A percentile compares a stretch with the other conserved stretches of the same genome.
Evolutionary conservation across 2,113 vertebrate genomes (phyloP).

Genomic region (Cyanoderma ruficeps): DNA sequence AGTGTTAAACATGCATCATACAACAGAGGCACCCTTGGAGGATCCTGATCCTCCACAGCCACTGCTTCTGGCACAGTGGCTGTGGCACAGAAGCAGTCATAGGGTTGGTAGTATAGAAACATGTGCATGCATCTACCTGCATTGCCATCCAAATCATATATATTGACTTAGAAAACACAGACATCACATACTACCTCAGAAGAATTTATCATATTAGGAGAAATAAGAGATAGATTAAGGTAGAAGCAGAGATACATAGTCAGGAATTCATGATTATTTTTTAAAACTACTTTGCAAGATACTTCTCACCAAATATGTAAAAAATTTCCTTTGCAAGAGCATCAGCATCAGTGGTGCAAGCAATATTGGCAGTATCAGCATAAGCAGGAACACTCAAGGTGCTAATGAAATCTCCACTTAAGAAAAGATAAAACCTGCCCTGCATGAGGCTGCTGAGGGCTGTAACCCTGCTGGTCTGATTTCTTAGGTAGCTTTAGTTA

Average conservation of each 20-base stretch:
- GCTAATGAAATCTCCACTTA: accelerated
- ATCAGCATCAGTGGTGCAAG: neutral
- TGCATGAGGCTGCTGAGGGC: neutral
- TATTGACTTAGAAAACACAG: neutral
- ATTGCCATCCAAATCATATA: neutral
- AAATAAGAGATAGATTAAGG: neutral
- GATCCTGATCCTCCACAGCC: neutral
- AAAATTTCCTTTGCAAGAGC: neutral
- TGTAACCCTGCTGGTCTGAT: neutral
- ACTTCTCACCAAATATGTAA: neutral
- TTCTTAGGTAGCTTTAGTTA: neutral
- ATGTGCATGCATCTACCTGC: neutral
- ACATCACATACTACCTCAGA: neutral
- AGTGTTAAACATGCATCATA: neutral
- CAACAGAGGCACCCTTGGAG: neutral
- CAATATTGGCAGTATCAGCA: no score
- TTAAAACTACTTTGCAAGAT: neutral
- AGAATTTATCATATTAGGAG: neutral
- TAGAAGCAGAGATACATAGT: neutral
- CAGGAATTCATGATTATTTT: neutral
- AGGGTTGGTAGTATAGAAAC: neutral
- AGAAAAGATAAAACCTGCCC: neutral
- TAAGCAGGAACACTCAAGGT: neutral
- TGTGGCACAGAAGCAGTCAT: neutral
- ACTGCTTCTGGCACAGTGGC: neutral